A percentile compares a stretch with the other conserved stretches of the same genome.
phyloP scores from a whole-genome alignment of 2,113 vertebrate species.

The Bothrops jararaca region DNA sequence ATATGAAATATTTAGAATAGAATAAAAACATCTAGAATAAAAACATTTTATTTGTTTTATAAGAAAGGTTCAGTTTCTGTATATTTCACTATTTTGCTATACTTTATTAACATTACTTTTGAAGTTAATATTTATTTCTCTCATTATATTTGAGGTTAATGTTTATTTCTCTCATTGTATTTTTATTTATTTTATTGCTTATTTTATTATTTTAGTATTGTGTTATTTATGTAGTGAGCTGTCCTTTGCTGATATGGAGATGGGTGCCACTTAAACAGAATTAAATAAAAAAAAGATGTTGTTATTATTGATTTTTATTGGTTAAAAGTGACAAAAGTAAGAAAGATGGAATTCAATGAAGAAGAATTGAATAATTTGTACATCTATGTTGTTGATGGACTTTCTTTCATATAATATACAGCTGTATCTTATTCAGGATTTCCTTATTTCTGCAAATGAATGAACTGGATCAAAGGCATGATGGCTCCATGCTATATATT shows the following conservation, averaged over 20 bases:
- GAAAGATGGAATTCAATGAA: not conserved
- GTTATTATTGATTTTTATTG: not conserved
- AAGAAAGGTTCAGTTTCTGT: not conserved
- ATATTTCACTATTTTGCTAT: not conserved
- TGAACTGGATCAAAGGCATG: not conserved
- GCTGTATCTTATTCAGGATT: not conserved
- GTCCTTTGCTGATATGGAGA: not conserved
- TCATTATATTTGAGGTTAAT: not conserved
- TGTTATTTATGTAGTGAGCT: not conserved
- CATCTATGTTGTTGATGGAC: not conserved
- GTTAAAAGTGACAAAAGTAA: not conserved
- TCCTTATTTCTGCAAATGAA: not conserved
- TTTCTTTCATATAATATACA: not conserved
- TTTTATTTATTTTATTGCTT: not conserved
- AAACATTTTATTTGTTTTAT: not conserved
- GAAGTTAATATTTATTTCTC: not conserved
- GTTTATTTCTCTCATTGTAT: not conserved
- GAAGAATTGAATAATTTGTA: not conserved
- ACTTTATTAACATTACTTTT: not conserved
- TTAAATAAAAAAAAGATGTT: not conserved
- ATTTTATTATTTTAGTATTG: not conserved
- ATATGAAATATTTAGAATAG: not conserved
- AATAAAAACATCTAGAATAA: not conserved
- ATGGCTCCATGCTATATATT: not conserved
- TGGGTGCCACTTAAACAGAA: not conserved